Conservation (phyloP, 2,113 vertebrate species). For the Apteryx owenii region DNA sequence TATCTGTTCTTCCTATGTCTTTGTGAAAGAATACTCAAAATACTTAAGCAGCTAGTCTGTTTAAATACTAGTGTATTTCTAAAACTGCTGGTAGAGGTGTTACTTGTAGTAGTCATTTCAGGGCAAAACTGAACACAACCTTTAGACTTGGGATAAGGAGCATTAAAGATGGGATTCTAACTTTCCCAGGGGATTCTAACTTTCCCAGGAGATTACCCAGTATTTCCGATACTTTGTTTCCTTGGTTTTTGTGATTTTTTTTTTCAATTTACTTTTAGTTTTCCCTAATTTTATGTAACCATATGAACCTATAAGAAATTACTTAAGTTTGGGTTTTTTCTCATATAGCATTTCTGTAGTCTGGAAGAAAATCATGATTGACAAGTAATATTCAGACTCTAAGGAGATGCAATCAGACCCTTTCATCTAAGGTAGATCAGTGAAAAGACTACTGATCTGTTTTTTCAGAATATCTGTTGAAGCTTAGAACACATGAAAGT, state of each 20-base stretch:
- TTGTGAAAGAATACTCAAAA: background rate
- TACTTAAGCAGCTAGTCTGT: background rate
- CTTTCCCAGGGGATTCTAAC: background rate
- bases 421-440: background rate
- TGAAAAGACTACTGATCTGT: background rate
- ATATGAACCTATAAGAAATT: no score
- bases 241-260: background rate
- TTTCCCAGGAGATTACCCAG: background rate
- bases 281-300: background rate
- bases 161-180: background rate
- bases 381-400: background rate
- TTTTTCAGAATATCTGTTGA: background rate
- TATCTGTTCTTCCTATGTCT: background rate
- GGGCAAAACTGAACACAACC: background rate
- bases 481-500: no score
- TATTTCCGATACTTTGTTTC: background rate
- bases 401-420: background rate
- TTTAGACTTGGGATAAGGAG: background rate
- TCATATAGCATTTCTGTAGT: background rate
- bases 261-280: background rate
- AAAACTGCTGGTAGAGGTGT: background rate
- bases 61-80: background rate
- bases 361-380: background rate
- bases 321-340: background rate
- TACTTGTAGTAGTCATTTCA: background rate